Conservation (phyloP, 2,888 invertebrate species). For the Teinopalpus imperialis region DNA sequence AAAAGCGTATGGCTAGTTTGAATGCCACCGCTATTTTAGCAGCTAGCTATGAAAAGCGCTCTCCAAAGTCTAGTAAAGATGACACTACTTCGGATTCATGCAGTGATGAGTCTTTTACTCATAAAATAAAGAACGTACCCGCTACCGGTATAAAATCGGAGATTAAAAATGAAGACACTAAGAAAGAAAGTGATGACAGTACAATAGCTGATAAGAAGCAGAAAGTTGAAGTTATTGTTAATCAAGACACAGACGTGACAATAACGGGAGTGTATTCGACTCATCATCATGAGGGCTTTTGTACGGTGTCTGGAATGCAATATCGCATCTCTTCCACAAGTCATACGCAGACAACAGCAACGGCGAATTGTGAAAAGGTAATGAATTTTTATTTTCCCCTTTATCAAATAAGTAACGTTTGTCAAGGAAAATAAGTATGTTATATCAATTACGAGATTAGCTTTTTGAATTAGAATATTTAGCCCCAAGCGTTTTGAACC, state of each 20-base stretch:
- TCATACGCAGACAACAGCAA: slow-evolving; percentile 92
- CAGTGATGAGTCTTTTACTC: slow-evolving; percentile 76
- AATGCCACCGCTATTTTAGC: slow-evolving; percentile 95
- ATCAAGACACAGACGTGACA: slow-evolving; percentile 93
- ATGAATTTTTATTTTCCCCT: slow-evolving; percentile 40
- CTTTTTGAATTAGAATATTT: slow-evolving; percentile 49
- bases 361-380: slow-evolving; percentile 87
- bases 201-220: slow-evolving; percentile 66
- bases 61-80: slow-evolving; percentile 81
- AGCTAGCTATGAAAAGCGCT: slow-evolving; percentile 91
- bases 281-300: slow-evolving; percentile 92
- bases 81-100: slow-evolving; percentile 82
- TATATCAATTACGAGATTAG: slow-evolving; percentile 10
- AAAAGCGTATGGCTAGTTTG: slow-evolving; percentile 94
- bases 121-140: slow-evolving; percentile 78
- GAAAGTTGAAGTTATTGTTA: slow-evolving; percentile 89
- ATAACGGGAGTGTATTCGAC: slow-evolving; percentile 93
- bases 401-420: slow-evolving; percentile 1
- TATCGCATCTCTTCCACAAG: slow-evolving; percentile 94
- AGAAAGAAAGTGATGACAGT: slow-evolving; percentile 65
- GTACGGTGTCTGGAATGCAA: slow-evolving; percentile 92
- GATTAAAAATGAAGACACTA: slow-evolving; percentile 68
- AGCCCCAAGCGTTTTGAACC: slow-evolving; percentile 55
- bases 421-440: slow-evolving; percentile 1
- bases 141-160: slow-evolving; percentile 80